phyloP scores from a whole-genome alignment of 2,113 vertebrate genomes.

The human region DNA sequence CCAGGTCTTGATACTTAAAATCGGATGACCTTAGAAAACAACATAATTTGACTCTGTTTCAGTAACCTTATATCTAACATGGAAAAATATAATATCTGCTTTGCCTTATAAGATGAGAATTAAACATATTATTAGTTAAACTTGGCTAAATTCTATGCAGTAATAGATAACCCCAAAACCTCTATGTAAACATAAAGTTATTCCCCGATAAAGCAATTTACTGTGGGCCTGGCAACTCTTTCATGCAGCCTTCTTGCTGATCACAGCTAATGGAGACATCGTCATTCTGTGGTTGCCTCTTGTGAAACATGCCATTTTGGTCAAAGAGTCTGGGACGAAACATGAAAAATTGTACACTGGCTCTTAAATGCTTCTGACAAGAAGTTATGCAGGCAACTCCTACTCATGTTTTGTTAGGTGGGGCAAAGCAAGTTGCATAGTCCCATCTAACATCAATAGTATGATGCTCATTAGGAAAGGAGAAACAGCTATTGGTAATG shows the following conservation, averaged over 20 bases:
- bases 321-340: neutral
- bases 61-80: neutral
- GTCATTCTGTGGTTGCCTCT: neutral
- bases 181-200: neutral
- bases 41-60: neutral
- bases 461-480: neutral
- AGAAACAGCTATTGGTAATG: neutral
- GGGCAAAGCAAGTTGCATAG: neutral
- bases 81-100: neutral
- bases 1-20: neutral
- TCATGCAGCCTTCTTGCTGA: accelerated
- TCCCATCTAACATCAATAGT: neutral
- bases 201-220: neutral
- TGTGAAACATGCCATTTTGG: neutral
- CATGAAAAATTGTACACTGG: neutral
- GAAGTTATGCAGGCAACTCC: neutral
- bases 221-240: neutral
- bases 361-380: neutral
- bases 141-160: neutral
- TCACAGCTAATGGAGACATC: too few species aligned
- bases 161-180: too few species aligned
- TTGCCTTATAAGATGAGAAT: neutral
- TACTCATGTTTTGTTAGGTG: neutral
- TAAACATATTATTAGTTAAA: neutral
- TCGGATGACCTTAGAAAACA: neutral